These are phyloP conservation scores for Euphydryas editha DNA, from an alignment of 2,888 invertebrate species.

Conservation along the genomic window DNA sequence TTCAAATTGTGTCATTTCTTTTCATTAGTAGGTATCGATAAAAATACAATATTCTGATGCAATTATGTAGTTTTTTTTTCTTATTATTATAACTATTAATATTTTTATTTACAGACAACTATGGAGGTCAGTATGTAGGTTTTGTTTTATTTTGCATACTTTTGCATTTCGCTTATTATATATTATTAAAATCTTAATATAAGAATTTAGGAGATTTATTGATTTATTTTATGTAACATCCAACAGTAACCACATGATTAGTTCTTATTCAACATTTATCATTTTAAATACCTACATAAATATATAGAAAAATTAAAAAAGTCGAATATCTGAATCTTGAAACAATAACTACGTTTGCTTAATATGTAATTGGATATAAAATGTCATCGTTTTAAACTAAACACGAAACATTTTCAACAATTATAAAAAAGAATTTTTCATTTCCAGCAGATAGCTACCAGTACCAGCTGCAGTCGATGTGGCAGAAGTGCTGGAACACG, in stretches of 20 bases:
- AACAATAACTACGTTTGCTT: no score
- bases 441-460: conserved; percentile 95
- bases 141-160: conserved; percentile 16
- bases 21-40: no score
- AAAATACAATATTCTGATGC: conserved; percentile 17
- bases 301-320: no score
- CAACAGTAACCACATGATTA: no score
- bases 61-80: conserved; percentile 15
- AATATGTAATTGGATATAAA: neutral
- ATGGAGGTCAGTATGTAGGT: conserved; percentile 56
- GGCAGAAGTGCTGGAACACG: conserved; percentile 98
- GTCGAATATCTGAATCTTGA: no score
- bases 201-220: neutral
- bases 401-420: conserved; percentile 3
- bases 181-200: neutral
- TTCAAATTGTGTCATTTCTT: neutral
- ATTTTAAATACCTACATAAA: no score
- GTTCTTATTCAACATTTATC: no score
- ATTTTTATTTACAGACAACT: conserved; percentile 50
- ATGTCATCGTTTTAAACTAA: neutral
- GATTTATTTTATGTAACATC: no score
- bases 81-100: conserved; percentile 32
- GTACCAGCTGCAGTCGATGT: conserved; percentile 96
- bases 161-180: conserved; percentile 24
- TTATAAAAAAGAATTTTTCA: conserved; percentile 48